Conservation (phyloP, 2,113 vertebrate species). For the Arothron firmamentum region DNA sequence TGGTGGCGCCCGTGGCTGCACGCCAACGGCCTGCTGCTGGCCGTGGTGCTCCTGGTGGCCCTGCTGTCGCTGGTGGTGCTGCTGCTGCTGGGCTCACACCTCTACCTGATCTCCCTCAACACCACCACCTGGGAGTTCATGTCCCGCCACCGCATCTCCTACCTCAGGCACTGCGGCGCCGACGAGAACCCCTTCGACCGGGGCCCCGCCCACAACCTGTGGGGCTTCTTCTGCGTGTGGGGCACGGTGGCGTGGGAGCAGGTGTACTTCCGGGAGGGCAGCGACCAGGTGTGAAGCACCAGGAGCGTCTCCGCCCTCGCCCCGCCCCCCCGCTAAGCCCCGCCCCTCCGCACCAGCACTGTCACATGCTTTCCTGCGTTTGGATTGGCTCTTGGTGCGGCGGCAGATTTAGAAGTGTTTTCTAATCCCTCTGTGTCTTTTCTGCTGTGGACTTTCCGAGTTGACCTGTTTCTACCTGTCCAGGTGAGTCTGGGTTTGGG, state of each 20-base stretch:
- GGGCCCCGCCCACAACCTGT: slow-evolving; percentile 83
- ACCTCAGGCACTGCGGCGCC: slow-evolving; percentile 82
- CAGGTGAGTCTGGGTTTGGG: too few relatives aligned
- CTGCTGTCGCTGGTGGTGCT: slow-evolving; percentile 74
- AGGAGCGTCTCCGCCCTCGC: neutral
- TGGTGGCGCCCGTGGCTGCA: slow-evolving; percentile 82
- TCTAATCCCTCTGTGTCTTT: too few relatives aligned
- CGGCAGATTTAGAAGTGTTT: too few relatives aligned
- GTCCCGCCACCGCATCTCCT: slow-evolving; percentile 89
- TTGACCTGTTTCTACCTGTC: too few relatives aligned
- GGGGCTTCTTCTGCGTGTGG: slow-evolving; percentile 89
- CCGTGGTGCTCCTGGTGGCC: slow-evolving; percentile 71
- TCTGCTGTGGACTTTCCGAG: too few relatives aligned
- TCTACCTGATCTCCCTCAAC: slow-evolving; percentile 90
- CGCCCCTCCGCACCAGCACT: neutral
- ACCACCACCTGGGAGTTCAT: slow-evolving; percentile 98
- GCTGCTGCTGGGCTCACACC: slow-evolving; percentile 85
- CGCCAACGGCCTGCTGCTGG: slow-evolving; percentile 76
- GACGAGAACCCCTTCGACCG: slow-evolving; percentile 91
- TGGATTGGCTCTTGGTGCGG: too few relatives aligned
- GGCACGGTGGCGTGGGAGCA: slow-evolving; percentile 84
- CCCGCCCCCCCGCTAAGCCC: too few relatives aligned
- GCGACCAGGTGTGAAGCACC: slow-evolving; percentile 65
- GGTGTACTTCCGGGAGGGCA: slow-evolving; percentile 80
- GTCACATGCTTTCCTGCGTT: too few relatives aligned